Percentiles rank a stretch among this genome's conserved stretches.
phyloP scores from a whole-genome alignment of 2,113 vertebrate genomes.

The Rhineura floridana region DNA sequence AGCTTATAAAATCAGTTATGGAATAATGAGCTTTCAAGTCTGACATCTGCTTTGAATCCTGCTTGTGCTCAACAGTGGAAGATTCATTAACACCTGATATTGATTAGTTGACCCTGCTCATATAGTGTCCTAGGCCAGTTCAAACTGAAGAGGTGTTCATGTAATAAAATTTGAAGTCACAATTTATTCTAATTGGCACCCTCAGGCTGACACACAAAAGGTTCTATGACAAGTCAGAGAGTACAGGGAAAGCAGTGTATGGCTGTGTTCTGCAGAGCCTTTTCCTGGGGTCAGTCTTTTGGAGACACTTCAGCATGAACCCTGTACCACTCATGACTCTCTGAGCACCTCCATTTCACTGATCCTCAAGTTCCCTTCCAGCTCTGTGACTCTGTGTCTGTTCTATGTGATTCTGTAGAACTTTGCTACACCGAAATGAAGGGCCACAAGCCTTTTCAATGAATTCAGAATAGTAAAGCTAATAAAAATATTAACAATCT shows the following conservation, averaged over 20 bases:
- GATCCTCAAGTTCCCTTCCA: not conserved
- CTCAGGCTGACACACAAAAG: not conserved
- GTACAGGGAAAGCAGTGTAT: not conserved
- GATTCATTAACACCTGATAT: conserved; percentile 46
- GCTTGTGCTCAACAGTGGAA: conserved; percentile 46
- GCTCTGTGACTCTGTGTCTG: not conserved
- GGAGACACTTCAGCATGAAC: not conserved
- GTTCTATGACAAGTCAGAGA: conserved; percentile 11
- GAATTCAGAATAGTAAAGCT: not conserved
- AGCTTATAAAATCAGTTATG: conserved; percentile 41
- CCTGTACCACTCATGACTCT: not conserved
- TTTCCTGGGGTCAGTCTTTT: not conserved
- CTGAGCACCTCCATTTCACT: not conserved
- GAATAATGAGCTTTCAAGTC: conserved; percentile 55
- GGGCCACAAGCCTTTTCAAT: not conserved
- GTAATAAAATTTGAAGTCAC: conserved; percentile 13
- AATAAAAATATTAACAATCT: not conserved
- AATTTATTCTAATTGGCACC: not conserved
- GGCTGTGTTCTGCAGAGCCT: not conserved
- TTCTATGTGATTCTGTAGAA: not conserved
- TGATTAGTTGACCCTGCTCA: not conserved
- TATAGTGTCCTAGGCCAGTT: conserved; percentile 21
- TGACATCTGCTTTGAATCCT: conserved; percentile 67
- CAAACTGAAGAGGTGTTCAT: conserved; percentile 1
- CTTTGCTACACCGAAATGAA: not conserved